phyloP scores from a whole-genome alignment of 2,888 invertebrate genomes.

The Lampropteryx suffumata region DNA sequence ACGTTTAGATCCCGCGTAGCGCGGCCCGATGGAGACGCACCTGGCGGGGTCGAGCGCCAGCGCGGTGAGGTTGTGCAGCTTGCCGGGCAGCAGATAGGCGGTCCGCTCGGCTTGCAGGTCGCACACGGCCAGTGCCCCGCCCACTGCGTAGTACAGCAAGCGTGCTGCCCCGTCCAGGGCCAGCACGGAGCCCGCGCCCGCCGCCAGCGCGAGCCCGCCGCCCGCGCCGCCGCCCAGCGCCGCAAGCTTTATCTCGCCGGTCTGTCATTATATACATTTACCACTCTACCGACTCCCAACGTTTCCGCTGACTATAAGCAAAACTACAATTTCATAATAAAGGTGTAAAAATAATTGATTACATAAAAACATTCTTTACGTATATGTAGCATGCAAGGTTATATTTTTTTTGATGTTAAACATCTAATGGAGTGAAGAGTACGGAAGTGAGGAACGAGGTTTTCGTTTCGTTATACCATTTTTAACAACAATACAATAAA shows the following conservation, averaged over 20 bases:
- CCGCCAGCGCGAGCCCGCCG: slow-evolving; percentile 75
- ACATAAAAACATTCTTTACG: too few relatives aligned
- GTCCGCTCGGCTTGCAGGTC: slow-evolving; percentile 89
- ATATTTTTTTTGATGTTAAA: too few relatives aligned
- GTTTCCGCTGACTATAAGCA: too few relatives aligned
- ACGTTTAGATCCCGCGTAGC: too few relatives aligned
- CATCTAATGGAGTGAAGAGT: too few relatives aligned
- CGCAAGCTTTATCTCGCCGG: slow-evolving; percentile 85
- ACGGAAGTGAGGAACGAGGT: too few relatives aligned
- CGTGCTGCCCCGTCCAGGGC: slow-evolving; percentile 92
- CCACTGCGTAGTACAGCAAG: slow-evolving; percentile 88
- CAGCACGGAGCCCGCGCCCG: slow-evolving; percentile 84
- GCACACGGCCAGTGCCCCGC: slow-evolving; percentile 85
- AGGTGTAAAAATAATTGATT: too few relatives aligned
- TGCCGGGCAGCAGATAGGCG: slow-evolving; percentile 83
- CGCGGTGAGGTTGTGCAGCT: slow-evolving; percentile 84
- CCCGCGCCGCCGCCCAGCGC: slow-evolving; percentile 79
- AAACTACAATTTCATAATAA: too few relatives aligned
- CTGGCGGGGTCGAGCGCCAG: slow-evolving; percentile 86
- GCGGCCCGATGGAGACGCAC: slow-evolving; percentile 22
- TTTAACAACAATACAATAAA: too few relatives aligned
- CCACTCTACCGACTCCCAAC: too few relatives aligned
- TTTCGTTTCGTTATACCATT: too few relatives aligned
- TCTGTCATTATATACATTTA: slow-evolving; percentile 37
- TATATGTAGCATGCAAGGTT: too few relatives aligned